Evolutionary conservation across 2,888 invertebrate genomes (phyloP).

Genomic region (Noctua janthe): DNA sequence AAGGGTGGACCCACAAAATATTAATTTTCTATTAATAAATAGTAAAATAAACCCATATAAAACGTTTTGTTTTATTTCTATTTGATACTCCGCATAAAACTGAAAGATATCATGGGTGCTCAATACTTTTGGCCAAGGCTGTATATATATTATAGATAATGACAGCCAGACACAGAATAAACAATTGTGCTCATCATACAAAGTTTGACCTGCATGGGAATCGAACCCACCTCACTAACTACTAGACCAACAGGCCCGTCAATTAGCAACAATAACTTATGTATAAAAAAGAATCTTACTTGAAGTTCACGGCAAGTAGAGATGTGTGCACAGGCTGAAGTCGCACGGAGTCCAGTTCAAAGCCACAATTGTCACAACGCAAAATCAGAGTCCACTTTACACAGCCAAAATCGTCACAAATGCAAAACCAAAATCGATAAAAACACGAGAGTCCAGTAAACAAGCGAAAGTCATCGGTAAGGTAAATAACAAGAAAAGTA

Average conservation of each 20-base stretch:
- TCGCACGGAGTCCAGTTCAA: conserved; percentile 45
- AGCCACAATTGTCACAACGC: conserved; percentile 48
- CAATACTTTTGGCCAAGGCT: no score
- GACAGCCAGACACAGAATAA: conserved; percentile 42
- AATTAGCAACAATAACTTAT: conserved; percentile 36
- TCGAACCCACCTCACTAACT: conserved; percentile 21
- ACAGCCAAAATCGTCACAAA: conserved; percentile 44
- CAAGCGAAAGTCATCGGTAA: conserved; percentile 40
- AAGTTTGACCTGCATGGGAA: conserved; percentile 33
- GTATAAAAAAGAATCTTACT: conserved; percentile 44
- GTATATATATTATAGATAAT: conserved; percentile 33
- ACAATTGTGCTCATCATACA: conserved; percentile 36
- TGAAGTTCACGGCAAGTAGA: conserved; percentile 46
- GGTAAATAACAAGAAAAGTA: conserved; percentile 44
- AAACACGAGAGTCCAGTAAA: conserved; percentile 39
- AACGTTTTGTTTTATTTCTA: conserved; percentile 36
- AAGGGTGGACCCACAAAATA: neutral
- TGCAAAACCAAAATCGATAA: conserved; percentile 46
- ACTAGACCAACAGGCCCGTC: conserved; percentile 32
- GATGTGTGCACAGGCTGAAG: conserved; percentile 47
- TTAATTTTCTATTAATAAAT: conserved; percentile 16
- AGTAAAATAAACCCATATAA: conserved; percentile 18
- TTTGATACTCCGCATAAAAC: conserved; percentile 42
- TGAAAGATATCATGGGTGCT: conserved; percentile 33
- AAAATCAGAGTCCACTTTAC: conserved; percentile 47